phyloP scores from a whole-genome alignment of 2,797 vertebrate genomes.

The Dromococcyx pavoninus region DNA sequence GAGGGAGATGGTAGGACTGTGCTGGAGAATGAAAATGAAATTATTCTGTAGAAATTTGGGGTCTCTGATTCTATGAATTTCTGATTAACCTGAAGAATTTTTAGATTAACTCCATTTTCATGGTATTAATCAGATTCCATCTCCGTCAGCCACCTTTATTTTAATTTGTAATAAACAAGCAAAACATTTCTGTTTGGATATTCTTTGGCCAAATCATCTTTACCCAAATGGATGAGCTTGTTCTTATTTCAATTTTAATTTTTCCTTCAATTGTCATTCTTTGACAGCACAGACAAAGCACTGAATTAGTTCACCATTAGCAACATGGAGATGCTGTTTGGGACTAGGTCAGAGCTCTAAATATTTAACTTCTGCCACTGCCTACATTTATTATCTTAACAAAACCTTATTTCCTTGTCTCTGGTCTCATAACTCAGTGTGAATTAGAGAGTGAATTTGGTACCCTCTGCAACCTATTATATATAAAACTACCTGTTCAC shows the following conservation, averaged over 20 bases:
- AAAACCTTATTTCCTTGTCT: neutral
- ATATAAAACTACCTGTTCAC: neutral
- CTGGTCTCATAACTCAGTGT: neutral
- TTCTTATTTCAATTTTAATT: neutral
- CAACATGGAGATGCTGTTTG: neutral
- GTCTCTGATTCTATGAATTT: neutral
- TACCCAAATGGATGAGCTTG: neutral
- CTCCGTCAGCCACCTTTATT: neutral
- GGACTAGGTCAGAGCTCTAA: neutral
- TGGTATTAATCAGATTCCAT: neutral
- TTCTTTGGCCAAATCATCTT: neutral
- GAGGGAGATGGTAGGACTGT: neutral
- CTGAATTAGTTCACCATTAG: neutral
- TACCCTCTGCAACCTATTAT: neutral
- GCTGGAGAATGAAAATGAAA: neutral
- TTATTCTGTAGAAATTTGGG: neutral
- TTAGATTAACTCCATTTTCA: neutral
- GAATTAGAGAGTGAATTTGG: neutral
- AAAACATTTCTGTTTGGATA: neutral
- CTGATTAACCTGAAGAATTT: neutral
- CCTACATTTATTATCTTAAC: neutral
- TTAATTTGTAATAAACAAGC: neutral
- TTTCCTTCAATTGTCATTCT: neutral
- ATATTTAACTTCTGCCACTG: neutral
- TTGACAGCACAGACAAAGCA: neutral